Evolutionary conservation across 2,113 vertebrate genomes (phyloP), one percentile per base, ranked within the genome.

Genomic region (Globicephala melas): DNA sequence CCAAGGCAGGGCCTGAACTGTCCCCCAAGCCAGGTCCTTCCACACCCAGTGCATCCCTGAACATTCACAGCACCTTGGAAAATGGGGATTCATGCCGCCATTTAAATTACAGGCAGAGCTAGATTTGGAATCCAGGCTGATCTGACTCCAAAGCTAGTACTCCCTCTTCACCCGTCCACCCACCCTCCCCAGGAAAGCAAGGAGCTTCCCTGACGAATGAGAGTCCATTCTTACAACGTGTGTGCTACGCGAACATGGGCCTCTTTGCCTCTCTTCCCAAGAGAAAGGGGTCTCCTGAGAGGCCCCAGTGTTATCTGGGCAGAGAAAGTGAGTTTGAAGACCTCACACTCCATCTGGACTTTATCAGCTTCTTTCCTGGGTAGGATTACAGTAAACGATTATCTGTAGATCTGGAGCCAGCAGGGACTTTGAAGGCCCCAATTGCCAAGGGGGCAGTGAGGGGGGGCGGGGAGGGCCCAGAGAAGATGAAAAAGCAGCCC

Each of bases 341-440:
- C 98, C 98, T 98, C 88, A 91, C 96, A 97, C 99, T 98, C 99
- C 99, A 99, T 99, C 99, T 99, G 99, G 99, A 99, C 98, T 99
- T 99, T 99, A 99, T 99, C 99, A 99, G 98, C 98, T 96, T 98
- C 98, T 99, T 99, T 99, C 99, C 99, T 99, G 99, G 98, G 98
- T 99, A 98, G 99, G 98, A 98, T 99, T 99, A 99, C 99, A 99
- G 99, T 98, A 98, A 99, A 98, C 98, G 99, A 99, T 99, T 99
- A 99, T 99, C 99, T 99, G 98, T 98, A 99, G 98, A 99, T 99
- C 99, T 99, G 99, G 98, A 99, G 99, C 98, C 99, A 99, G 99
- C 97, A 97, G 97, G 98, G 98, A 99, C 99, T 99, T 98, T 99
- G 99, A 99, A 99, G 98, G 98, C 98, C 98, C 97, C 98, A 98